Percentiles rank a stretch among this genome's conserved stretches.
Conservation (phyloP, 2,113 vertebrate genomes). For the Pomatorhinus ruficollis region DNA sequence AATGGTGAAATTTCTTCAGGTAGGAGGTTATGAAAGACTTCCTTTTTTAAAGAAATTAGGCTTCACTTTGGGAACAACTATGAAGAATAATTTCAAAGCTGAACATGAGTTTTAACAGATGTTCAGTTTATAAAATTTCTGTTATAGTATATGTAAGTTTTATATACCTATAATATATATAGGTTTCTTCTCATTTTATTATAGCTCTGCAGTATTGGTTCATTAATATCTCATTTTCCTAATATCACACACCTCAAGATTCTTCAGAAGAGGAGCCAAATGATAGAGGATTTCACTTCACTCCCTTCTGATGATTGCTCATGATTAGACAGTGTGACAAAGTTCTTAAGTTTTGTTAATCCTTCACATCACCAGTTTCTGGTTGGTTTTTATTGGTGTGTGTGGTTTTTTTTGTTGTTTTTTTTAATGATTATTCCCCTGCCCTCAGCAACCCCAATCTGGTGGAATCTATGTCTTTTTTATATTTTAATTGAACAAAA, state of each 20-base stretch:
- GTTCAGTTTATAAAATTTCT: not conserved
- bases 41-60: not conserved
- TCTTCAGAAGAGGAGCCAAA: not conserved
- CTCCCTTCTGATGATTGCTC: not conserved
- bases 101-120: not conserved
- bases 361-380: not conserved
- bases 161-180: not conserved
- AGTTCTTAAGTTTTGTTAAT: not conserved
- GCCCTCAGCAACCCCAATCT: not conserved
- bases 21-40: not conserved
- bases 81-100: not conserved
- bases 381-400: not conserved
- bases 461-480: not conserved
- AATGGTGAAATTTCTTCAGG: constrained; percentile 7
- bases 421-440: not conserved
- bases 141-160: not conserved
- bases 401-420: too few species aligned
- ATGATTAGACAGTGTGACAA: not conserved
- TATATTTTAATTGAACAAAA: not conserved
- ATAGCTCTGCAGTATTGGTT: not conserved
- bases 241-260: not conserved
- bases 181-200: not conserved
- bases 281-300: not conserved
- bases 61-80: not conserved
- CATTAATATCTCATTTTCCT: not conserved